phyloP scores from a whole-genome alignment of 30 jellyfish, hydroid and myxozoan genomes.

The Hydractinia echinata region DNA sequence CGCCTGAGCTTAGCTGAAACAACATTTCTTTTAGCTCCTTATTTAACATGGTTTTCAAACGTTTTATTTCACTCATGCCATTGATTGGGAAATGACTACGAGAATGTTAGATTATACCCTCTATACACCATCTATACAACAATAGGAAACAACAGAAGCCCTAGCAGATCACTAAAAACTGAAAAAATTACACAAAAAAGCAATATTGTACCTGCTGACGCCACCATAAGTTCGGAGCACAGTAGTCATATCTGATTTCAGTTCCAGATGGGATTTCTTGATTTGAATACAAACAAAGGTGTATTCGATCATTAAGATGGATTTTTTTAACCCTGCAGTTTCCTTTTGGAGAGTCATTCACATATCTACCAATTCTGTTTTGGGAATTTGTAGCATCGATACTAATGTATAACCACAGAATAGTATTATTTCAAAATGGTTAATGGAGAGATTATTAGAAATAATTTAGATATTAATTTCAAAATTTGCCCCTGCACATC shows the following conservation, averaged over 20 bases:
- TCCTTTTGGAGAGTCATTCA: constrained; percentile 18
- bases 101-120: no score
- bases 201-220: constrained; percentile 8
- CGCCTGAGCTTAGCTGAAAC: no score
- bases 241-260: constrained; percentile 1
- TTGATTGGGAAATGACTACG: no score
- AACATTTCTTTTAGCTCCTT: no score
- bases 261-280: constrained; percentile 23
- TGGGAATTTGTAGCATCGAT: constrained; percentile 11
- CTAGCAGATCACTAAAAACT: no score
- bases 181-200: background rate
- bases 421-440: no score
- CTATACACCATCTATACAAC: no score
- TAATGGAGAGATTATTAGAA: background rate
- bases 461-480: background rate
- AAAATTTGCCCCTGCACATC: background rate
- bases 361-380: constrained; percentile 19
- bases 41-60: no score
- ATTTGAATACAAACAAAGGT: background rate
- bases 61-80: no score
- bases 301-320: constrained; percentile 12
- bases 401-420: background rate
- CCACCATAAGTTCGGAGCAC: constrained; percentile 10
- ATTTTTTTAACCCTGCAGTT: constrained; percentile 4
- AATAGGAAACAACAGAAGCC: no score